phyloP scores from a whole-genome alignment of 2,113 vertebrate genomes.

The Microtus montanus region DNA sequence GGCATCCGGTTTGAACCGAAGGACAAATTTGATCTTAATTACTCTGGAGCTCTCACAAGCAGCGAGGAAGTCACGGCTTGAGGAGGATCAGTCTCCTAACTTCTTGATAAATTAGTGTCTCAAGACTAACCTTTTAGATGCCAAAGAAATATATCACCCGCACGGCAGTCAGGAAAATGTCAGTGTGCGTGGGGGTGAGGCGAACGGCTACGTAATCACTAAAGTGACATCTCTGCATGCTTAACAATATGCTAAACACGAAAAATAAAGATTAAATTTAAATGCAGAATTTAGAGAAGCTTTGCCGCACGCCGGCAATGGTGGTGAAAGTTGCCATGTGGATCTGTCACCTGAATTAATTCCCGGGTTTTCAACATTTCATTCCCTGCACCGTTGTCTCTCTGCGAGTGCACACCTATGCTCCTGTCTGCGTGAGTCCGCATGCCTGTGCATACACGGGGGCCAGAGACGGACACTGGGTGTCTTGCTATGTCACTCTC shows the following conservation, averaged over 20 bases:
- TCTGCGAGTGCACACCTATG: neutral
- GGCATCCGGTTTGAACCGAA: slow-evolving; percentile 62
- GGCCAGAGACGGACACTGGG: neutral
- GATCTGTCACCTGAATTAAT: neutral
- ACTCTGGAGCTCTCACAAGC: slow-evolving; percentile 70
- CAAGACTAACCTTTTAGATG: slow-evolving; percentile 73
- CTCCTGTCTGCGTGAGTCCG: neutral
- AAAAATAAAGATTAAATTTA: slow-evolving; percentile 67
- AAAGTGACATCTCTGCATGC: slow-evolving; percentile 59
- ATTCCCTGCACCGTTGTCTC: neutral
- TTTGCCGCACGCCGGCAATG: neutral
- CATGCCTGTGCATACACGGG: neutral
- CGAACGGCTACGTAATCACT: slow-evolving; percentile 68
- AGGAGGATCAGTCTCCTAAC: slow-evolving; percentile 73
- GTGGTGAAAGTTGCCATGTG: neutral
- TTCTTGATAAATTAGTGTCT: slow-evolving; percentile 77
- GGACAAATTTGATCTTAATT: slow-evolving; percentile 79
- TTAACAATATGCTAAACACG: slow-evolving; percentile 62
- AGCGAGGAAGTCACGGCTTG: slow-evolving; percentile 67
- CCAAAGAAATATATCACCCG: slow-evolving; percentile 62
- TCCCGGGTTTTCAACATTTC: neutral
- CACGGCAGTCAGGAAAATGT: slow-evolving; percentile 75
- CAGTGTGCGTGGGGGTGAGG: slow-evolving; percentile 48
- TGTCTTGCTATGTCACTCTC: neutral
- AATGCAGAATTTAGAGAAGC: slow-evolving; percentile 63